These are phyloP conservation scores for Neodiprion pinetum DNA, from an alignment of 1,140 invertebrate species.

Conservation along the genomic window DNA sequence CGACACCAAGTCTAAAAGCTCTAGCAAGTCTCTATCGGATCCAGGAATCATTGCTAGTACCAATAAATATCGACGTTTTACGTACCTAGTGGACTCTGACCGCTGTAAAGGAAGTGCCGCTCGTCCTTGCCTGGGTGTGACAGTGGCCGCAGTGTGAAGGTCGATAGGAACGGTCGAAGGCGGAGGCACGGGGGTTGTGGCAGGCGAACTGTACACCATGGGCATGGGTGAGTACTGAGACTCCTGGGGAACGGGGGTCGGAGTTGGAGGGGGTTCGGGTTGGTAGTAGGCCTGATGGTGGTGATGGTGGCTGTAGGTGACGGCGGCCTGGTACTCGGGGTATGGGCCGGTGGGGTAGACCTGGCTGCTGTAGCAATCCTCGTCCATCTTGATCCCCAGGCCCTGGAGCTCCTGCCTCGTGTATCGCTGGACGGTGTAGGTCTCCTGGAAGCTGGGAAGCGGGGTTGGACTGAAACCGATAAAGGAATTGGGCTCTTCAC, in stretches of 20 bases:
- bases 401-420: constrained; percentile 66
- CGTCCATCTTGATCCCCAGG: constrained; percentile 78
- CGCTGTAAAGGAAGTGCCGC: constrained; percentile 77
- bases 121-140: constrained; percentile 68
- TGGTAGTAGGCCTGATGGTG: constrained; percentile 45
- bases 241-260: constrained; percentile 39
- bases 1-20: no score
- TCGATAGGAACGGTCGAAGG: constrained; percentile 44
- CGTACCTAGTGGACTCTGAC: constrained; percentile 75
- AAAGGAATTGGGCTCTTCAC: constrained; percentile 7
- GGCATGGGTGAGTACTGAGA: constrained; percentile 44
- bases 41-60: no score
- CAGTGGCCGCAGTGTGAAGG: constrained; percentile 62
- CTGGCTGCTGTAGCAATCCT: constrained; percentile 72
- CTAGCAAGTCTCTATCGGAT: no score
- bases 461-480: constrained; percentile 64
- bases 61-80: neutral
- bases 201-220: constrained; percentile 50
- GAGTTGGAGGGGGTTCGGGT: constrained; percentile 42
- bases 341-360: constrained; percentile 65
- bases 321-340: constrained; percentile 58
- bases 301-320: constrained; percentile 68
- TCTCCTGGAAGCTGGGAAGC: constrained; percentile 86
- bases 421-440: constrained; percentile 76
- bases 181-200: constrained; percentile 22